Conservation (phyloP, 2,113 vertebrate species). For the Labrus mixtus region DNA sequence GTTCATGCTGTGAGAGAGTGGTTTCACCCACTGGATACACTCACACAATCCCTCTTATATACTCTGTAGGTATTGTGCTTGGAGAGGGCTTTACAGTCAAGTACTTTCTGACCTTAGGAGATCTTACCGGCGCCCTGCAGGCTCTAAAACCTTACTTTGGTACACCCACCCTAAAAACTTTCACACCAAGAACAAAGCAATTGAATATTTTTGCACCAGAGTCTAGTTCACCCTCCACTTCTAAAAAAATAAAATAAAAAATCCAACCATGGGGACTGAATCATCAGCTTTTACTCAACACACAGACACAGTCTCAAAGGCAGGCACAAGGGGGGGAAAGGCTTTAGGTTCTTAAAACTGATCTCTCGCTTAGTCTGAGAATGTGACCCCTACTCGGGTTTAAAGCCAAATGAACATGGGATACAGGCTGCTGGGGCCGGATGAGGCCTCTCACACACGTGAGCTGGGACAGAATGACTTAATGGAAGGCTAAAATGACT, state of each 20-base stretch:
- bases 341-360: conserved; percentile 34
- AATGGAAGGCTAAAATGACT: conserved; percentile 50
- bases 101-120: conserved; percentile 12
- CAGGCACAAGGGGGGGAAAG: conserved; percentile 34
- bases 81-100: conserved; percentile 20
- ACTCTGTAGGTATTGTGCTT: not conserved
- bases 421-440: conserved; percentile 24
- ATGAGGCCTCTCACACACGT: conserved; percentile 7
- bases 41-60: not conserved
- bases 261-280: conserved; percentile 48
- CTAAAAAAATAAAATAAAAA: conserved; percentile 8
- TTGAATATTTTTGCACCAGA: conserved; percentile 28
- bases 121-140: conserved; percentile 4
- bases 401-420: conserved; percentile 45
- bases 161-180: not conserved
- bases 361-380: conserved; percentile 52
- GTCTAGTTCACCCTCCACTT: conserved; percentile 13
- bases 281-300: conserved; percentile 57
- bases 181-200: conserved; percentile 38
- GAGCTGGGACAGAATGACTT: conserved; percentile 29
- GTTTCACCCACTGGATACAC: not conserved
- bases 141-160: not conserved
- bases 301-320: conserved; percentile 22
- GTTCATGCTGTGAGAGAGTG: not conserved
- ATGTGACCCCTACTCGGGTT: conserved; percentile 57